Evolutionary conservation across 2,888 invertebrate genomes (phyloP), one percentile per base, ranked within the genome.

Genomic region (Iphiclides podalirius): DNA sequence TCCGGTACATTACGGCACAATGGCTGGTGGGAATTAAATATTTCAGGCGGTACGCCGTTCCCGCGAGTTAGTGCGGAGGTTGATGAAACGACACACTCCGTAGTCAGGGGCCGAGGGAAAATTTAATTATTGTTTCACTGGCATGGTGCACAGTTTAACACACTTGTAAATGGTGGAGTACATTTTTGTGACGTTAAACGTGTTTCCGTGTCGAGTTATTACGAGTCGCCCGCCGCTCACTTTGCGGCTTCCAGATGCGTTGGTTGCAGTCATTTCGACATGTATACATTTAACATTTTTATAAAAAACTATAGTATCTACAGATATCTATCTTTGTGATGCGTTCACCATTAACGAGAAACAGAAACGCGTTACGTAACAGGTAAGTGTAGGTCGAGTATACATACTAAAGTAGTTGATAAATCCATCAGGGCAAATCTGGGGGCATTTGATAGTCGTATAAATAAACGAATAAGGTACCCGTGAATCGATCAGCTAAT

Each of bases 401-500:
- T n/a, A n/a, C n/a, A 26, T 26, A 8, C 26, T 26, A 26, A n/a
- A n/a, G n/a, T n/a, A 26, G 26, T 26, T 26, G 26, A 35, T 20
- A 41, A 40, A 40, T 40, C 23, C 28, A 40, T 35, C 12, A 40
- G 26, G 17, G 14, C 17, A 40, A 42, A 47, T 47, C 34, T 43
- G 16, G 23, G 13, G 26, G 15, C 11, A n/a, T n/a, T 52, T 55
- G 54, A 53, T 53, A 55, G 50, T 56, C 60, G 14, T 64, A 61
- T 63, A 70, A 63, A 68, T 67, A 70, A 73, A 78, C 72, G 73
- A 75, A 73, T 69, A 74, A 72, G 74, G 79, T 75, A 79, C 77
- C 78, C 76, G 79, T 77, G 76, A 78, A 85, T 81, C 81, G 84
- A 85, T 85, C 83, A 82, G 79, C 79, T 85, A 86, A 86, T 85